Evolutionary conservation across 53 echinoderm and acorn worm species (phyloP), one percentile per base, ranked within the genome.

Genomic region (Paelopatides confundens): DNA sequence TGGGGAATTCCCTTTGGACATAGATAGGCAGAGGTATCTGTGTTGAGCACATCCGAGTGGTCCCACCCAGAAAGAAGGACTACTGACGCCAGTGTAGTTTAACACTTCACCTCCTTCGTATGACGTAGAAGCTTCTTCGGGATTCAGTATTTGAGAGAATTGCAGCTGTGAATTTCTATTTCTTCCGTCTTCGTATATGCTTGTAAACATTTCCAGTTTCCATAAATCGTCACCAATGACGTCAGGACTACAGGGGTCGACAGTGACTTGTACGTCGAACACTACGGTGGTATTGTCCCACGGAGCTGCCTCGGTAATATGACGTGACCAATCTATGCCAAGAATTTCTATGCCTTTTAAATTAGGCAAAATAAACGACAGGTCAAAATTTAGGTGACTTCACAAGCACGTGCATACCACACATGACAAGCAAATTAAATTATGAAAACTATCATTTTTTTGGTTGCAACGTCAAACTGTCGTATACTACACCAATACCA

Each of bases 1-100:
- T 4, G 84, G 63, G 5, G 35, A 64, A 39, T 83, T 65, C 34
- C 65, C 84, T 30, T 83, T 83, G n/a, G 84, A 39, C 18, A 83
- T 23, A 21, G 58, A 35, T 5, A 83, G 35, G 14, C 84, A 83
- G 17, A 83, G 63, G 18, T 64, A 83, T 32, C 64, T 83, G 37
- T 26, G 8, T 9, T 63, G 23, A 12, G 36, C 65, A 27, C 84
- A 83, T 10, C 84, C 84, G 64, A 83, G 84, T 12, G 31, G 36
- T 26, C 64, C 84, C 0, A 30, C 65, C 33, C 62, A 63, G 31
- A 83, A 83, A n/a, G 84, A 65, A 21, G 35, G 63, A n/a, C 31
- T 83, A 5, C 36, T 30, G 29, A 65, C 65, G 37, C 64, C 64
- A 13, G 10, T 7, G 31, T 63, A 83, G 1, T n/a, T 24, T 24